A percentile compares a stretch with the other conserved stretches of the same genome.
These are phyloP conservation scores for Echeneis naucrates DNA, from an alignment of 2,797 vertebrate species.

Conservation along the genomic window DNA sequence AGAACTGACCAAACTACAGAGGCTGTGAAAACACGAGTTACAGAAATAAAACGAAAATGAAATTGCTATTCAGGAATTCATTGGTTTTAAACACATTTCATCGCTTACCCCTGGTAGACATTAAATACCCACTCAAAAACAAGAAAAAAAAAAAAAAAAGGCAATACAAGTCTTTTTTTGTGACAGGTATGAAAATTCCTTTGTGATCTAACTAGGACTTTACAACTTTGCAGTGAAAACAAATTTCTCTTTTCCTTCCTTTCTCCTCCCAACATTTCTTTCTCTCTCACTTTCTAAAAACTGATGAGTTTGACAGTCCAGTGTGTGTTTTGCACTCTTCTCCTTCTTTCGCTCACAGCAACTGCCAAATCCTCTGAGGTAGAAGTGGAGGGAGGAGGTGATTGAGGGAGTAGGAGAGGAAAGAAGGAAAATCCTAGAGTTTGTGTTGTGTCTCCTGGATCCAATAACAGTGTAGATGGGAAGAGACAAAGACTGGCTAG, in stretches of 20 bases:
- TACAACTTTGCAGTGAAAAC: conserved; percentile 70
- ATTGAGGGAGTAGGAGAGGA: conserved; percentile 11
- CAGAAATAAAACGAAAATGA: conserved; percentile 2
- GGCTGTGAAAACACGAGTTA: background rate
- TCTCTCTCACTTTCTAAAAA: conserved; percentile 44
- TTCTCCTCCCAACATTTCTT: conserved; percentile 54
- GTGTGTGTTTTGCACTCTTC: conserved; percentile 35
- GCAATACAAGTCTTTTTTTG: conserved; percentile 33
- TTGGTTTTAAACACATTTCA: conserved; percentile 29
- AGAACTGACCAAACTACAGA: background rate
- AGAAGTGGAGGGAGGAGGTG: conserved; percentile 29
- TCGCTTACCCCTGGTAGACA: conserved; percentile 40
- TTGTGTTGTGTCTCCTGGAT: conserved; percentile 55
- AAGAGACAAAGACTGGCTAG: conserved; percentile 37
- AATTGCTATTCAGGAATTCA: conserved; percentile 6
- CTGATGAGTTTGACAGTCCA: conserved; percentile 70
- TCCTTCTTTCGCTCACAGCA: conserved; percentile 35
- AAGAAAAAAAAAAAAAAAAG: conserved; percentile 49
- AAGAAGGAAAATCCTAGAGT: conserved; percentile 31
- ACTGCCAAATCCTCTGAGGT: conserved; percentile 55
- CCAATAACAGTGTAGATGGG: conserved; percentile 29
- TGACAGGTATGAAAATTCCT: conserved; percentile 56
- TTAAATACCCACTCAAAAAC: conserved; percentile 51
- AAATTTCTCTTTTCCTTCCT: conserved; percentile 62
- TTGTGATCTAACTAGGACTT: conserved; percentile 69